Evolutionary conservation across 2,113 vertebrate species (phyloP), one percentile per base, ranked within the genome.

Genomic region (Dolichallabes microphthalmus): DNA sequence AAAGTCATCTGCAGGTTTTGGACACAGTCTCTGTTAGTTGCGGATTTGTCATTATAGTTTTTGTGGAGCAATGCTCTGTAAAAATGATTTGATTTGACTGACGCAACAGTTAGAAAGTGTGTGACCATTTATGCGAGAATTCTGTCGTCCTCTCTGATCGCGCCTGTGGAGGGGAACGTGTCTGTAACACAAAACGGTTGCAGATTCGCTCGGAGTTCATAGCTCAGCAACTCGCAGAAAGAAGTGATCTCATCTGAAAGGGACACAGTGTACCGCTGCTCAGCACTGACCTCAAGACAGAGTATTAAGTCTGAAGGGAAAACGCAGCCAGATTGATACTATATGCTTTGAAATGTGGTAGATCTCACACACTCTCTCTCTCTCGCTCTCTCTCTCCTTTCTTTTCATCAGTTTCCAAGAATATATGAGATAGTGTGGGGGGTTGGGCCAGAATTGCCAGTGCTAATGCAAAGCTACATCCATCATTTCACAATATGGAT

Each of bases 191-290:
- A 82, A 90, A 93, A 88, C 91, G 88, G 89, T 91, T 92, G 90
- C 83, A 89, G 92, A 93, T 93, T 92, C 91, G 92, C 89, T 86
- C 93, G 92, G 94, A 91, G 92, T 92, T 92, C 93, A 90, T 90
- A 93, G 90, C 92, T 93, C 90, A 93, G 92, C 91, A 92, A 89
- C 92, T 91, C 91, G 88, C 90, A 89, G 89, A 92, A 82, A 82
- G 63, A 82, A 82, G 91, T 93, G 92, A 94, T 93, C 92, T 94
- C 92, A 94, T 94, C 90, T 89, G 90, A 89, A 90, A 90, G 89
- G 87, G 87, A 86, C 88, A 88, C 86, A 81, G 90, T 88, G 83
- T 89, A 90, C 89, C 86, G 90, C 90, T 87, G 89, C 86, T 89
- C 86, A 88, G 89, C 85, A 88, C 88, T 92, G 91, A 94, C 91